A percentile compares a stretch with the other conserved stretches of the same genome.
Conservation (phyloP, 2,797 vertebrate genomes). For the Pantherophis vulpinus region DNA sequence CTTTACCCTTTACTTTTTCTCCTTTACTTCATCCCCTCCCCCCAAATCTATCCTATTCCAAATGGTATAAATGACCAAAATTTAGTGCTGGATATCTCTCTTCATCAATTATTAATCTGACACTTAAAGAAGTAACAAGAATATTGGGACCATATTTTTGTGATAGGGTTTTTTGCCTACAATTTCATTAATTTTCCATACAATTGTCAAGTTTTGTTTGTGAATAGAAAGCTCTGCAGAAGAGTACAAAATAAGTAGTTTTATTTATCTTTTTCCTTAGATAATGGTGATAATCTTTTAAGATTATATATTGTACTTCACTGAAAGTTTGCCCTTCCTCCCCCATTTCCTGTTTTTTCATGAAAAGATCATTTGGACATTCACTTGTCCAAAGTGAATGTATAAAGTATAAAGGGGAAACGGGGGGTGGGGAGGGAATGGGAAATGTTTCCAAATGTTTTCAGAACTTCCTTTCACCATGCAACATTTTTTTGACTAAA, state of each 20-base stretch:
- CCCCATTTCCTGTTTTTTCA: background rate
- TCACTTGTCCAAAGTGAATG: background rate
- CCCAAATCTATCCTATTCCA: background rate
- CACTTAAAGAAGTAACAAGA: background rate
- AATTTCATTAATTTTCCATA: background rate
- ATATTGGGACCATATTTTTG: background rate
- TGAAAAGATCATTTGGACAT: background rate
- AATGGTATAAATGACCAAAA: background rate
- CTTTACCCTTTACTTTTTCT: background rate
- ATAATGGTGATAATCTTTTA: background rate
- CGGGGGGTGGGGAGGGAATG: too few species aligned
- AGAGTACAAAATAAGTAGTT: background rate
- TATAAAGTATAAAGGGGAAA: background rate
- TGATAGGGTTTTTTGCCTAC: background rate
- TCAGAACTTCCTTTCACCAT: slow-evolving; percentile 4
- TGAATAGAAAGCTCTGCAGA: background rate
- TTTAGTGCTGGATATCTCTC: background rate
- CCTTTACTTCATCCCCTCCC: background rate
- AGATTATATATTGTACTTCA: background rate
- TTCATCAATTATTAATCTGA: background rate
- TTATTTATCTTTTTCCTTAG: background rate
- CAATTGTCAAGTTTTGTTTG: background rate
- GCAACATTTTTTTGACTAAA: slow-evolving; percentile 28
- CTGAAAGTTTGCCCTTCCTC: background rate
- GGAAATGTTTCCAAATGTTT: background rate